Conservation (phyloP, 2,888 invertebrate genomes). For the Plebejus anna region DNA sequence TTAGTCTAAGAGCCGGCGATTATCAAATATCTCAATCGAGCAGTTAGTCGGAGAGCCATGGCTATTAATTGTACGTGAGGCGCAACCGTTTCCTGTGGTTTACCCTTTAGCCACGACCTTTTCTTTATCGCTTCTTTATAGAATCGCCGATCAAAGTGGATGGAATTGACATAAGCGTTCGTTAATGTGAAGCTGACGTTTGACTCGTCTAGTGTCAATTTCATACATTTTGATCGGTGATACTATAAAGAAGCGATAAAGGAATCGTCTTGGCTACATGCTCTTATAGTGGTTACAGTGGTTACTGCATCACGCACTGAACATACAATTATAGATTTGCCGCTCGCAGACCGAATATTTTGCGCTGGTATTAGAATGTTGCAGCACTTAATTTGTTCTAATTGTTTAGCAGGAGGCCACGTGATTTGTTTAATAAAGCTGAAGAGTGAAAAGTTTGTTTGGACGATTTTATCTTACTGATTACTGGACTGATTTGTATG, state of each 20-base stretch:
- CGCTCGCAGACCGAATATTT: slow-evolving; percentile 34
- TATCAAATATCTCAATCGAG: slow-evolving; percentile 17
- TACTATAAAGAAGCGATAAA: too few relatives aligned
- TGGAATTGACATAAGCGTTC: too few relatives aligned
- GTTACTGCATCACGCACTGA: slow-evolving; percentile 45
- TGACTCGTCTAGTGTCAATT: too few relatives aligned
- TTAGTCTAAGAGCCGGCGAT: slow-evolving; percentile 13
- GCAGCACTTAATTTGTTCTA: slow-evolving; percentile 9
- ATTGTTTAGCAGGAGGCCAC: background rate
- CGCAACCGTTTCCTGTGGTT: slow-evolving; percentile 59
- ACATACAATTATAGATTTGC: slow-evolving; percentile 37
- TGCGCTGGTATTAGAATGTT: background rate
- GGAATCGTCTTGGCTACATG: too few relatives aligned
- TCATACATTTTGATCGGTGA: too few relatives aligned
- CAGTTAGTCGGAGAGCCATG: slow-evolving; percentile 35
- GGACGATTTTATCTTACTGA: background rate
- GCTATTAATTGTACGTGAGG: slow-evolving; percentile 54
- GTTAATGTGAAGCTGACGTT: too few relatives aligned
- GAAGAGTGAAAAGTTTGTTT: background rate
- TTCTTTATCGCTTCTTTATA: too few relatives aligned
- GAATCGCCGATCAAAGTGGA: too few relatives aligned
- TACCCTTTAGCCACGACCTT: background rate
- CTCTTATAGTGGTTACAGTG: slow-evolving; percentile 42
- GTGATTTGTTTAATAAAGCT: background rate
- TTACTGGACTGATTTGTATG: background rate